Evolutionary conservation across 2,113 vertebrate species (phyloP), one percentile per base, ranked within the genome.

Genomic region (Bagarius yarrelli): DNA sequence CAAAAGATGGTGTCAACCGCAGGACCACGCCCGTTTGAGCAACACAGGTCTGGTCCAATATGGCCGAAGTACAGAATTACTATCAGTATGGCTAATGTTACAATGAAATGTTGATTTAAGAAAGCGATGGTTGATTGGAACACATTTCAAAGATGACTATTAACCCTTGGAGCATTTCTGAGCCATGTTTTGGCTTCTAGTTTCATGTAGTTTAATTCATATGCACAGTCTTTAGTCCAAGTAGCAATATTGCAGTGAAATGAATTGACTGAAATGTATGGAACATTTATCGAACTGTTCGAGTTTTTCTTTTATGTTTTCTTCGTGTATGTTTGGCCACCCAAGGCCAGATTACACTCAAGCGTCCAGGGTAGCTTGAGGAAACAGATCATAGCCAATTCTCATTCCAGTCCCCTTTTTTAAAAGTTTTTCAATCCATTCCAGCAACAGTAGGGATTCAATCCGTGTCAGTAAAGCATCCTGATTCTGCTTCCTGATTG

Each of bases 21-120:
- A 94, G 97, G 91, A 99, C 97, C 0, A 99, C 98, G 0, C 98
- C 98, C 0, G 98, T 99, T 87, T 99, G 94, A 98, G 70, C 32
- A 40, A 14, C n/a, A 25, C 34, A 32, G 2, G 16, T 52, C 69
- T 30, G 47, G n/a, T 53, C 19, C 64, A 70, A 47, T 11, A 59
- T 4, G 36, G 67, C 67, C 14, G 15, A 44, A 21, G 66, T 16
- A 40, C 53, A 47, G 34, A 23, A 19, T 13, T 40, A 25, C 14
- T 14, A 52, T 72, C 25, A 53, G 25, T 12, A 2, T 4, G 27
- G 25, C 15, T 18, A 21, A 55, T 50, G 30, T 53, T 25, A 69
- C 66, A 69, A 44, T 25, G n/a, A 50, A 50, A 16, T 25, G n/a
- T 16, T 53, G 27, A 71, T 52, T 53, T 71, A 1, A 30, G 25